Evolutionary conservation across 2,113 vertebrate species (phyloP).

Genomic region (Suricata suricatta): DNA sequence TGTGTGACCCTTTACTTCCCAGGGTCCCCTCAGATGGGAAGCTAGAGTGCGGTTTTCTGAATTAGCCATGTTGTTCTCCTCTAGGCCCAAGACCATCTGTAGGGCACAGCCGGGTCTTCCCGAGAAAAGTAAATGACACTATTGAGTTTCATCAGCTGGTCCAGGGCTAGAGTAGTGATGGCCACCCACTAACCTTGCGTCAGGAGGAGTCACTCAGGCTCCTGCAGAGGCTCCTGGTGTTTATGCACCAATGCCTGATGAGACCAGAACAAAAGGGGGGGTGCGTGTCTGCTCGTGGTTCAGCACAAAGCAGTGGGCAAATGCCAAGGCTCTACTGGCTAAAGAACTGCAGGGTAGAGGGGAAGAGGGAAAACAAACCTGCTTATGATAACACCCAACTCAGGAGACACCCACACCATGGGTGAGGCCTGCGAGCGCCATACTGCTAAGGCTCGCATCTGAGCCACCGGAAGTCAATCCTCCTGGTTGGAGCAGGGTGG

Average conservation of each 20-base stretch:
- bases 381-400: background rate
- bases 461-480: background rate
- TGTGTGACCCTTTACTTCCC: background rate
- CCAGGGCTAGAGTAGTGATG: fast-evolving
- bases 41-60: background rate
- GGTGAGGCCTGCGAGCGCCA: fast-evolving
- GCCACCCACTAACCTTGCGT: background rate
- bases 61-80: background rate
- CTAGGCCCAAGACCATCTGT: background rate
- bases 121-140: background rate
- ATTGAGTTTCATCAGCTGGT: background rate
- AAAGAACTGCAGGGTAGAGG: background rate
- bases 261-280: background rate
- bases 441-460: background rate
- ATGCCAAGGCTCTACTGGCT: background rate
- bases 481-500: background rate
- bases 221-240: no score
- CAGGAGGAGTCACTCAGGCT: background rate
- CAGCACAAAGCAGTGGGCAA: background rate
- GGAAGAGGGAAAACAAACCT: background rate
- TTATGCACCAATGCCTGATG: fast-evolving
- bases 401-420: background rate
- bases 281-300: background rate
- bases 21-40: background rate
- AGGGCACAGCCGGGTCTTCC: background rate